phyloP scores from a whole-genome alignment of 2,888 invertebrate species.

The Acronicta alni region DNA sequence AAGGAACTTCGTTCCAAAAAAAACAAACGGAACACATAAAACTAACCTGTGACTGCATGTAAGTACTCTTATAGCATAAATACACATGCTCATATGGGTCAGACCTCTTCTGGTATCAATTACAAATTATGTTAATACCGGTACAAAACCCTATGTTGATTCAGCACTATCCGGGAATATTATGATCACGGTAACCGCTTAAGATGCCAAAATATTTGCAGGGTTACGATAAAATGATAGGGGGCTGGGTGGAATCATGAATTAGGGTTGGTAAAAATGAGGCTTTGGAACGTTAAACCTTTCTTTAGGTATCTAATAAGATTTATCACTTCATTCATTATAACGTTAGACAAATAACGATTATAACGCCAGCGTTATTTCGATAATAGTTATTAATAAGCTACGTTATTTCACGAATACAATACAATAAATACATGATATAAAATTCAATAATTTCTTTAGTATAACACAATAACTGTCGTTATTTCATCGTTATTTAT shows the following conservation, averaged over 20 bases:
- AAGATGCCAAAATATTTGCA: constrained; percentile 13
- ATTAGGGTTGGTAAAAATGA: too few relatives aligned
- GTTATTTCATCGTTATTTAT: too few relatives aligned
- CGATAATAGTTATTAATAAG: too few relatives aligned
- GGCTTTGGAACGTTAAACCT: too few relatives aligned
- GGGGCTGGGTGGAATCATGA: background rate
- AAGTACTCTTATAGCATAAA: constrained; percentile 5
- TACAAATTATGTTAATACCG: constrained; percentile 70
- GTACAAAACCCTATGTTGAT: constrained; percentile 60
- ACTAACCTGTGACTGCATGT: background rate
- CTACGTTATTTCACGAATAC: too few relatives aligned
- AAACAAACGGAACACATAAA: background rate
- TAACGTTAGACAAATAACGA: too few relatives aligned
- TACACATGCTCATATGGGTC: constrained; percentile 20
- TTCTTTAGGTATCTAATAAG: background rate
- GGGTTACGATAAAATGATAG: constrained; percentile 3
- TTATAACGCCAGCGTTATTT: too few relatives aligned
- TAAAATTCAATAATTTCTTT: too few relatives aligned
- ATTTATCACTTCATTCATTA: too few relatives aligned
- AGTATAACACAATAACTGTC: too few relatives aligned
- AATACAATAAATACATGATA: too few relatives aligned
- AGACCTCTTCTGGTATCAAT: constrained; percentile 55
- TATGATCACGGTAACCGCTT: constrained; percentile 12
- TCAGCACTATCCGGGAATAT: constrained; percentile 55
- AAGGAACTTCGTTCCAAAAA: too few relatives aligned